Conservation (phyloP, 2,113 vertebrate genomes). For the Mormoops blainvillei region DNA sequence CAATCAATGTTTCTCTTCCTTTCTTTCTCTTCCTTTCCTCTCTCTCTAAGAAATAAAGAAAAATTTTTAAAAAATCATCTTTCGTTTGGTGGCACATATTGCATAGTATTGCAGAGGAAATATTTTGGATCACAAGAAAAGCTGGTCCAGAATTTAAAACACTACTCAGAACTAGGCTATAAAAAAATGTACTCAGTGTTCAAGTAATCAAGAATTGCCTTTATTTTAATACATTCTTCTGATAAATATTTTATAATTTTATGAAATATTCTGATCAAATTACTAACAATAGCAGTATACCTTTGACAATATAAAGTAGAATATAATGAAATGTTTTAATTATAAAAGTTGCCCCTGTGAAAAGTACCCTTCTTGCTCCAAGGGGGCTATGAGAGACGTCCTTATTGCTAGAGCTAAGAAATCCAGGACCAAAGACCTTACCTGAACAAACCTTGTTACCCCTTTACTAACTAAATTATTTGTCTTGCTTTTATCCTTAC, state of each 20-base stretch:
- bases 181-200: neutral
- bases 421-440: neutral
- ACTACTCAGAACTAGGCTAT: neutral
- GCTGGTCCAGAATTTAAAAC: neutral
- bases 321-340: neutral
- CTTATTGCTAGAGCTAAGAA: neutral
- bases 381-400: neutral
- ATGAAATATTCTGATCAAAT: neutral
- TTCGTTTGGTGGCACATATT: neutral
- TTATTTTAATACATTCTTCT: neutral
- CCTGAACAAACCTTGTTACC: neutral
- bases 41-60: too few species aligned
- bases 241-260: neutral
- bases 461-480: neutral
- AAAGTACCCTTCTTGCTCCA: neutral
- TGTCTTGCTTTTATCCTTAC: neutral
- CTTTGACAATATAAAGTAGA: neutral
- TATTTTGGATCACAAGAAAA: neutral
- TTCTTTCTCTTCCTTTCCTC: too few species aligned
- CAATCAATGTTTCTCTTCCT: too few species aligned
- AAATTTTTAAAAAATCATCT: neutral
- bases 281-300: neutral
- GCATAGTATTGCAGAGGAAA: neutral
- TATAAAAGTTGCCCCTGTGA: neutral
- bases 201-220: neutral